A percentile compares a stretch with the other conserved stretches of the same genome.
These are phyloP conservation scores for Oedothorax gibbosus DNA, from an alignment of 1,140 invertebrate species.

Conservation along the genomic window DNA sequence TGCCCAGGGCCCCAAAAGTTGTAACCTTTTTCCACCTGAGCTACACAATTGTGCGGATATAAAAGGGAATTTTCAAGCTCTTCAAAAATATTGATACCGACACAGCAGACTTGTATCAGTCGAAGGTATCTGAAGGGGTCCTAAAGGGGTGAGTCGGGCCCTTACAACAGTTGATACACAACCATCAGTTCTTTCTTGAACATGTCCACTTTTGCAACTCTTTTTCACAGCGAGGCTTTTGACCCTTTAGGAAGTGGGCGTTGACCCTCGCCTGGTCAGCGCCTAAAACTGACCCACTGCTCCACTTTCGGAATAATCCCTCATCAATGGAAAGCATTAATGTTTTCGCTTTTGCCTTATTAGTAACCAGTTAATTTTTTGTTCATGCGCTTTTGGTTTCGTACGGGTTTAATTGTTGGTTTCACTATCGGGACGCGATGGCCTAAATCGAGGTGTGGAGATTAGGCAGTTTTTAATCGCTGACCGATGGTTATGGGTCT, in stretches of 20 bases:
- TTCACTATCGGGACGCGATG: not conserved
- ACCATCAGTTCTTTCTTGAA: too few relatives aligned
- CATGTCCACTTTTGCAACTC: too few relatives aligned
- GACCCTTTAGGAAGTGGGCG: conserved; percentile 22
- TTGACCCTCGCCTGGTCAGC: conserved; percentile 22
- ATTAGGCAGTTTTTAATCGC: not conserved
- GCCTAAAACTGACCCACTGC: conserved; percentile 17
- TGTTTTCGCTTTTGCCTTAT: conserved; percentile 22
- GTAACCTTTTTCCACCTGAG: too few relatives aligned
- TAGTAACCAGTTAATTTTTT: not conserved
- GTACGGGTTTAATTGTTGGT: conserved; percentile 1
- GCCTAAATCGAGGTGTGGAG: too few relatives aligned
- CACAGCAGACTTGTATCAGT: too few relatives aligned
- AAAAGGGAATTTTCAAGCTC: too few relatives aligned
- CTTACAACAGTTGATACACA: too few relatives aligned
- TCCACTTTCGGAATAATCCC: not conserved
- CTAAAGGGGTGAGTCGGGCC: too few relatives aligned
- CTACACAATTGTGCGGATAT: too few relatives aligned
- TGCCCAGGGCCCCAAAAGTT: too few relatives aligned
- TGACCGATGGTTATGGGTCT: not conserved
- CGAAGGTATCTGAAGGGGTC: too few relatives aligned
- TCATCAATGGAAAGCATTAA: conserved; percentile 8
- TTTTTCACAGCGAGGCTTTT: conserved; percentile 9
- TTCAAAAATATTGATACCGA: too few relatives aligned
- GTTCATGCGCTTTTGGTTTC: not conserved